Evolutionary conservation across 2,113 vertebrate genomes (phyloP).

Genomic region (Tor tambroides): DNA sequence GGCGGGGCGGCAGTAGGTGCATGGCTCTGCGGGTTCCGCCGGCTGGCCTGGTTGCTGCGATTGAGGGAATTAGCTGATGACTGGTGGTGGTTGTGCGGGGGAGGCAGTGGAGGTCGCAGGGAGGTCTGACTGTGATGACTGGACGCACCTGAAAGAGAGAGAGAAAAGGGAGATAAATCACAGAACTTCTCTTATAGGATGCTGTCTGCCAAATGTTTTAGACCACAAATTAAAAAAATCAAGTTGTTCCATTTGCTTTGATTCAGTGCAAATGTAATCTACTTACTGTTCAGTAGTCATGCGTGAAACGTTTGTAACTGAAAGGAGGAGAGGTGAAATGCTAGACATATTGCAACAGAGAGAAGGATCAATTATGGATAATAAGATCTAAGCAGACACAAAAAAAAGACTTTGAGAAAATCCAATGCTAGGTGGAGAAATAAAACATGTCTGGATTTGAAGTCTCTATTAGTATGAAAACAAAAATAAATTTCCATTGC

Average conservation of each 20-base stretch:
- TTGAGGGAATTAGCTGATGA: constrained; percentile 89
- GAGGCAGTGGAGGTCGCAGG: constrained; percentile 81
- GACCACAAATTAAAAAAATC: neutral
- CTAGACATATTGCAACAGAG: constrained; percentile 10
- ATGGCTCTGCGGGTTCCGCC: constrained; percentile 83
- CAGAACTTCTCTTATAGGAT: neutral
- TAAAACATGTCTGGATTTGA: neutral
- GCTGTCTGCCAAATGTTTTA: constrained; percentile 10
- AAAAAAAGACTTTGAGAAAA: constrained; percentile 27
- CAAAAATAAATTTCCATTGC: neutral
- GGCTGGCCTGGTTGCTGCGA: constrained; percentile 83
- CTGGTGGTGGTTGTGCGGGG: constrained; percentile 86
- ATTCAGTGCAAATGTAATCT: constrained; percentile 18
- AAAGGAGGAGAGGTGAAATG: constrained; percentile 1
- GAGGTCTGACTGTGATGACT: constrained; percentile 88
- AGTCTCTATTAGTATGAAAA: neutral
- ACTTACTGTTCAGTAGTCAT: neutral
- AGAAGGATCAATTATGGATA: constrained; percentile 35
- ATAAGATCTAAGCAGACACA: constrained; percentile 37
- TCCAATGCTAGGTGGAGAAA: neutral
- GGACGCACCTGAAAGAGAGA: constrained; percentile 77
- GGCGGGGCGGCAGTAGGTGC: constrained; percentile 75
- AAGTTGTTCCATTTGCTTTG: neutral
- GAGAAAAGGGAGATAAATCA: neutral
- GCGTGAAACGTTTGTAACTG: neutral